Conservation (phyloP, 2,888 invertebrate genomes). For the Lamproptera curius region DNA sequence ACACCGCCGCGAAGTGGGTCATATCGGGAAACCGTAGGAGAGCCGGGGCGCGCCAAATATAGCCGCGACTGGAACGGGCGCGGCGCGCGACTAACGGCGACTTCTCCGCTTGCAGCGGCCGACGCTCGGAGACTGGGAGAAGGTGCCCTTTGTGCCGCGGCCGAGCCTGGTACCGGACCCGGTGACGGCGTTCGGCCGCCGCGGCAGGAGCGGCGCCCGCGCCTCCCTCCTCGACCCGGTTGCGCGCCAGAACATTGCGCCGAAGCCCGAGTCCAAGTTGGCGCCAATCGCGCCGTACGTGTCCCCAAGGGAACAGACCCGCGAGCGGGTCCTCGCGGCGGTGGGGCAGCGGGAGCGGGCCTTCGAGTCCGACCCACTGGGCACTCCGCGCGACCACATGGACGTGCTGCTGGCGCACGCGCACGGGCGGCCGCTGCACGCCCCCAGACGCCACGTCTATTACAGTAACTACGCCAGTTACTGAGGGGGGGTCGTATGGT, state of each 20-base stretch:
- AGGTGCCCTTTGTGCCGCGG: constrained; percentile 91
- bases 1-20: constrained; percentile 70
- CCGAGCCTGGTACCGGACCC: constrained; percentile 91
- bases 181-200: constrained; percentile 89
- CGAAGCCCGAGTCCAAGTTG: constrained; percentile 77
- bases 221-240: constrained; percentile 72
- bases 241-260: constrained; percentile 80
- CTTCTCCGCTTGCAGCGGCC: constrained; percentile 84
- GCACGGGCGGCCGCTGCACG: constrained; percentile 75
- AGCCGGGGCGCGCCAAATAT: constrained; percentile 77
- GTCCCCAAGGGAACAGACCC: constrained; percentile 82
- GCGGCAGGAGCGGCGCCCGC: constrained; percentile 70
- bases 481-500: constrained; percentile 42
- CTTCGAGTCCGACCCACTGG: constrained; percentile 77
- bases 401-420: constrained; percentile 81
- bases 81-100: constrained; percentile 71
- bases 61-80: constrained; percentile 73
- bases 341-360: constrained; percentile 79
- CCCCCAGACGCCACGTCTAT: constrained; percentile 70
- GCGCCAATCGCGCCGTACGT: constrained; percentile 82
- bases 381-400: constrained; percentile 80
- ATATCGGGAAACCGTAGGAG: constrained; percentile 53
- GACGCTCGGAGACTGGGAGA: constrained; percentile 89
- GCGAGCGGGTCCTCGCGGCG: constrained; percentile 79
- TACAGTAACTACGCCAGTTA: constrained; percentile 75